Evolutionary conservation across 2,797 vertebrate genomes (phyloP).

Genomic region (Pachyuromys duprasi): DNA sequence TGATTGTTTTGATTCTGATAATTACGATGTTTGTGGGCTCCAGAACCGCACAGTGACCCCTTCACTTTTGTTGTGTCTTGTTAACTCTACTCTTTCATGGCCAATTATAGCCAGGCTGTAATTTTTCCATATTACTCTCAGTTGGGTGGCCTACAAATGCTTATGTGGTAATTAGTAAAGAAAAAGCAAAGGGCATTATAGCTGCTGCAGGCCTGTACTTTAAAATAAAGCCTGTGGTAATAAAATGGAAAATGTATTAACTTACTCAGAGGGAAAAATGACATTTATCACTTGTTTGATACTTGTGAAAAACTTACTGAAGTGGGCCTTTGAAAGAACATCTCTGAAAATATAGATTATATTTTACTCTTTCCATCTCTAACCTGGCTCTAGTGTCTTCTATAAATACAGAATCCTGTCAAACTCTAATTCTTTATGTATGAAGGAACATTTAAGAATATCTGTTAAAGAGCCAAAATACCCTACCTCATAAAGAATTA

Average conservation of each 20-base stretch:
- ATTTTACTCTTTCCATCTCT: neutral
- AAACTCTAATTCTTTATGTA: slow-evolving; percentile 30
- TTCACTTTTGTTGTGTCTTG: slow-evolving; percentile 48
- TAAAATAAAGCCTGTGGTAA: slow-evolving; percentile 52
- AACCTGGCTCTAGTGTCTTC: neutral
- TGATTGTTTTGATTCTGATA: slow-evolving; percentile 56
- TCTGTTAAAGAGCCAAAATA: slow-evolving; percentile 30
- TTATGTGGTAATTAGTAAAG: slow-evolving; percentile 56
- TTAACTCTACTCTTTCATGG: neutral
- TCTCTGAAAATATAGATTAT: neutral
- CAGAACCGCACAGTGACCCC: slow-evolving; percentile 54
- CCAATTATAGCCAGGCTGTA: slow-evolving; percentile 49
- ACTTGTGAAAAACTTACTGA: neutral
- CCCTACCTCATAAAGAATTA: neutral
- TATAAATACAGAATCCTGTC: neutral
- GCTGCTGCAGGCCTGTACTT: slow-evolving; percentile 20
- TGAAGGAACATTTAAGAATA: slow-evolving; percentile 35
- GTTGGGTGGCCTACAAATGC: neutral
- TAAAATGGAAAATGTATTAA: slow-evolving; percentile 1
- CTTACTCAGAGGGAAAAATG: slow-evolving; percentile 6
- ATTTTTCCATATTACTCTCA: slow-evolving; percentile 53
- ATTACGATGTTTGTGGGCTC: slow-evolving; percentile 34
- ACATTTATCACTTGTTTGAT: neutral
- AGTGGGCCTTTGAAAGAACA: neutral
- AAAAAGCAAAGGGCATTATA: slow-evolving; percentile 7